Base-by-base conservation (phyloP, 2,113 vertebrate species). In the Toxotes jaculatrix region DNA sequence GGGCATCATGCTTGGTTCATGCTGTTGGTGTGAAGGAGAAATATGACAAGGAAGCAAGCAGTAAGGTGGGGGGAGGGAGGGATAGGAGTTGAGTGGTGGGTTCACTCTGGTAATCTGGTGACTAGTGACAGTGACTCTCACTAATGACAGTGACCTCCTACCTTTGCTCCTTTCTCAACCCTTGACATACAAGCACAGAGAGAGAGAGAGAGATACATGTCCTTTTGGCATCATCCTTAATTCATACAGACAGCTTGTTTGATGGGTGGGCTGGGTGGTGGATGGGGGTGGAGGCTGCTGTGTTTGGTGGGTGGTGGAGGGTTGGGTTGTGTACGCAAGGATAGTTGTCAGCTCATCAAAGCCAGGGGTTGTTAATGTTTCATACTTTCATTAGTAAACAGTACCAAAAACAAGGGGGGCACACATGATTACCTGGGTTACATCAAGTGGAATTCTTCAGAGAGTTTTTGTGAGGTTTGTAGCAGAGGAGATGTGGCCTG, bases 1-100 rank as follows among this genome's bases (percentile, higher is more conserved):
- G 93, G 91, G 95, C 93, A 94, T 68, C 70, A 82, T 70, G 71
- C 66, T 80, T 85, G 69, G 85, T 79, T 84, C 84, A 56, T 89
- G 87, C 68, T 78, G 60, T 82, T 88, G 76, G 75, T 84, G 74
- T 38, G 69, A 79, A 77, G 86, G 56, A 82, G 36, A 56, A 75
- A 74, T 56, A 45, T 77, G 78, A 71, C 71, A 79, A 66, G 64
- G 36, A 51, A 11, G 53, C 5, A 6, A 56, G 55, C 40, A 11
- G 57, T 1, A 42, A 5, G n/a, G 17, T 19, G 31, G 27, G 34
- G 19, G 40, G 34, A 19, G 14, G 55, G 32, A 21, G n/a, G 82
- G 55, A 79, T 55, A 45, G 17, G 73, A 82, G 63, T 36, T 68
- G 71, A 71, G 31, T 40, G 77, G 57, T 81, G 74, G 63, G 68